Base-by-base conservation (phyloP, 2,113 vertebrate genomes). In the Pangasianodon gigas region DNA sequence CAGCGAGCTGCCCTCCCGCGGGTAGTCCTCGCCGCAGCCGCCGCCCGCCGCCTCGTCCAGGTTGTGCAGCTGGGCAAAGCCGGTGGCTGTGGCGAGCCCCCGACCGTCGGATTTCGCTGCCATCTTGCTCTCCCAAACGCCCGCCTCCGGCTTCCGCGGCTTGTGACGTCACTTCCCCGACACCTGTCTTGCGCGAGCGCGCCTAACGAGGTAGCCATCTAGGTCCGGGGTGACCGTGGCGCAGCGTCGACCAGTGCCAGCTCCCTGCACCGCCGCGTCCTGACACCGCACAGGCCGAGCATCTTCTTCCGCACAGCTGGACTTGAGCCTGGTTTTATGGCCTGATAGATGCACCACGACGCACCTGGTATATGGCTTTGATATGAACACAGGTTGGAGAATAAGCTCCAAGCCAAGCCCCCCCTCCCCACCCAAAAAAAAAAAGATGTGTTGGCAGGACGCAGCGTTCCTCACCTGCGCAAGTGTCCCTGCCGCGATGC, bases 1-100 rank as follows among this genome's bases (percentile, higher is more conserved):
- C 94, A 98, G 96, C 88, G 98, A 98, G 95, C 98, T 98, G 96
- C 97, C 96, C 94, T 96, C 95, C 93, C 95, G 95, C 77, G 95
- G 94, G 92, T 97, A 97, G 92, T 94, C 96, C 95, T 96, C 97
- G 89, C 95, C 95, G 84, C 95, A 94, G 90, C 95, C 97, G 80
- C 95, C 94, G 89, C 96, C 96, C 96, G 95, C 96, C 95, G 97
- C 95, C 94, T 98, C 97, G 96, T 98, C 97, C 97, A 98, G 97
- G 97, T 98, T 97, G 96, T 97, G 98, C 96, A 98, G 97, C 96
- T 98, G 98, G 96, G 97, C 97, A 96, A 98, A 98, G 95, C 97
- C 97, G 96, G 95, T 95, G 95, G 96, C 97, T 95, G 95, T 95
- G 95, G 95, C 95, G 95, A 97, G 97, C 97, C 97, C 97, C 94